Evolutionary conservation across 2,113 vertebrate genomes (phyloP).

Genomic region (Daboia siamensis): DNA sequence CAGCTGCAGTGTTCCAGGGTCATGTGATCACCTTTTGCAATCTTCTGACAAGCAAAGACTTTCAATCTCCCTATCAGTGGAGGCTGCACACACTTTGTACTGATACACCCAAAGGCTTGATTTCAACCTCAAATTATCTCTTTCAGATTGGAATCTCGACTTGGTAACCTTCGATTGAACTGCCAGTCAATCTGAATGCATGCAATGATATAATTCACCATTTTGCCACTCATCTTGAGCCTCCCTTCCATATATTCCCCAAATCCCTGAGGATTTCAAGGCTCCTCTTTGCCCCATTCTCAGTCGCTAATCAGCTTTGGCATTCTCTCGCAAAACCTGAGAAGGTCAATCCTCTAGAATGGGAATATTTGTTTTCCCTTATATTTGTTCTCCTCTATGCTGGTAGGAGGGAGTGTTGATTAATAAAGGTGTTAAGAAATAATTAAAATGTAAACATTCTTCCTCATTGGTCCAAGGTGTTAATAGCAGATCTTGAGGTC

Average conservation of each 20-base stretch:
- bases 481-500: slow-evolving; percentile 57
- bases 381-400: slow-evolving; percentile 1
- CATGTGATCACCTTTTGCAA: no score
- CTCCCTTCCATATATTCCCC: not conserved
- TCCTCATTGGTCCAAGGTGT: slow-evolving; percentile 49
- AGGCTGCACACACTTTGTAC: not conserved
- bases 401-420: slow-evolving; percentile 33
- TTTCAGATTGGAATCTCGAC: not conserved
- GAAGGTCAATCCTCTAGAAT: not conserved
- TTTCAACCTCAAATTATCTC: not conserved
- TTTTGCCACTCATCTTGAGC: not conserved
- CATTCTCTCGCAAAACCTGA: not conserved
- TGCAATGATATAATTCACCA: not conserved
- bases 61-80: not conserved
- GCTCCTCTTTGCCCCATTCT: not conserved
- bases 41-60: not conserved
- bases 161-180: not conserved
- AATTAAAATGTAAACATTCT: slow-evolving; percentile 47
- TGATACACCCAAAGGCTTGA: not conserved
- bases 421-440: slow-evolving; percentile 45
- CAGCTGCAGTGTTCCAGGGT: no score
- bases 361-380: not conserved
- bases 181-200: not conserved
- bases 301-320: not conserved
- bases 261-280: not conserved